Conservation (phyloP, 2,113 vertebrate genomes). For the Amazona vittata region DNA sequence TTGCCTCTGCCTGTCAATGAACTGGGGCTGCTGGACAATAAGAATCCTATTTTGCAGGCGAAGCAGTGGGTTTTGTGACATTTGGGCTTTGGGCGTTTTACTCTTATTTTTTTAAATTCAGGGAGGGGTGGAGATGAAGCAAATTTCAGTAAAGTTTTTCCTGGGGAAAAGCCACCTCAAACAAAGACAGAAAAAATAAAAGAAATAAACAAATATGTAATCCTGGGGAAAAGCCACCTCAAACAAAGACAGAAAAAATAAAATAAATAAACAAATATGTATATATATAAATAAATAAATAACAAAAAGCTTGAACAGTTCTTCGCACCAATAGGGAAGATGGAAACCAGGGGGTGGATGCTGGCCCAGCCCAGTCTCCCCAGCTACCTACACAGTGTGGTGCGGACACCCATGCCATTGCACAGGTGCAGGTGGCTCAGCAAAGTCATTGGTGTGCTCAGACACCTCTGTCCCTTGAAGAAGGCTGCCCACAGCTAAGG, state of each 20-base stretch:
- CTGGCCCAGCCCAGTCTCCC: neutral
- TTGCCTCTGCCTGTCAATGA: constrained; percentile 53
- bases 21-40: neutral
- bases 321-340: neutral
- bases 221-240: neutral
- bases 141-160: neutral
- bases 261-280: neutral
- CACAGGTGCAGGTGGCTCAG: neutral
- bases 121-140: neutral
- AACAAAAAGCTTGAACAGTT: neutral
- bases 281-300: neutral
- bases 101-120: neutral
- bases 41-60: neutral
- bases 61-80: neutral
- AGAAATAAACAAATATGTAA: too few species aligned
- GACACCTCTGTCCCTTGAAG: neutral
- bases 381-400: neutral
- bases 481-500: neutral
- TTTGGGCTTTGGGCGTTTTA: neutral
- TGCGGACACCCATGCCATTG: fast-evolving
- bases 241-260: neutral
- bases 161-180: neutral
- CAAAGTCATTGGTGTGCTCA: neutral
- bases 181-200: neutral
- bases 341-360: neutral